Evolutionary conservation across 2,888 invertebrate species (phyloP).

Genomic region (Anodontia alba): DNA sequence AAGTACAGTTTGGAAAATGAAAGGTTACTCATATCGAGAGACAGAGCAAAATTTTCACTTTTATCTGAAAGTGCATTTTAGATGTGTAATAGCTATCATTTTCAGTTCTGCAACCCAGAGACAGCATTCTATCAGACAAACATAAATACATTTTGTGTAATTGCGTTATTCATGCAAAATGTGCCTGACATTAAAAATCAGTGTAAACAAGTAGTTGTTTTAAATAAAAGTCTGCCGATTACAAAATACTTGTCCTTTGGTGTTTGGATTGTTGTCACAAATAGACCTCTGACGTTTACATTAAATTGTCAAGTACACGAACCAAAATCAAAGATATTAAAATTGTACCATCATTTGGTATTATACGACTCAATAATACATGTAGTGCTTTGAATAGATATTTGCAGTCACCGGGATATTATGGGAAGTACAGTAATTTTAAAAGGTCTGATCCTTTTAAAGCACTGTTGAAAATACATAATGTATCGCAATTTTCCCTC

Average conservation of each 20-base stretch:
- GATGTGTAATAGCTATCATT: too few species aligned
- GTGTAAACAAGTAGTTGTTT: too few species aligned
- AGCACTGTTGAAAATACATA: too few species aligned
- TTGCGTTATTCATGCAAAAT: conserved; percentile 6
- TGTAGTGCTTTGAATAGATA: conserved; percentile 17
- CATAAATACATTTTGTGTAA: conserved; percentile 1
- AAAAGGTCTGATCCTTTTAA: too few species aligned
- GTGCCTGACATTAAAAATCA: background rate
- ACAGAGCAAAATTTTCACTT: background rate
- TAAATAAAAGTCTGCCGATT: background rate
- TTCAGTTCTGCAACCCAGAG: too few species aligned
- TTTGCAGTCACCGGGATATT: background rate
- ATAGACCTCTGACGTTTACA: conserved; percentile 4
- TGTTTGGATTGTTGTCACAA: background rate
- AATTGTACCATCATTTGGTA: too few species aligned
- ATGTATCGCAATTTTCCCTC: conserved; percentile 1
- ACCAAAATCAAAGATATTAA: too few species aligned
- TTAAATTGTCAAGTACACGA: conserved; percentile 1
- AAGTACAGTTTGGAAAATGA: too few species aligned
- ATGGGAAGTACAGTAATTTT: background rate
- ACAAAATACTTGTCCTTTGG: conserved; percentile 1
- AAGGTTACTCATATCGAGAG: background rate
- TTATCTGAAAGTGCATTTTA: too few species aligned
- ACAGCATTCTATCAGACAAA: conserved; percentile 1
- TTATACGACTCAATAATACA: background rate